Evolutionary conservation across 2,797 vertebrate species (phyloP).

Genomic region (Microcaecilia unicolor): DNA sequence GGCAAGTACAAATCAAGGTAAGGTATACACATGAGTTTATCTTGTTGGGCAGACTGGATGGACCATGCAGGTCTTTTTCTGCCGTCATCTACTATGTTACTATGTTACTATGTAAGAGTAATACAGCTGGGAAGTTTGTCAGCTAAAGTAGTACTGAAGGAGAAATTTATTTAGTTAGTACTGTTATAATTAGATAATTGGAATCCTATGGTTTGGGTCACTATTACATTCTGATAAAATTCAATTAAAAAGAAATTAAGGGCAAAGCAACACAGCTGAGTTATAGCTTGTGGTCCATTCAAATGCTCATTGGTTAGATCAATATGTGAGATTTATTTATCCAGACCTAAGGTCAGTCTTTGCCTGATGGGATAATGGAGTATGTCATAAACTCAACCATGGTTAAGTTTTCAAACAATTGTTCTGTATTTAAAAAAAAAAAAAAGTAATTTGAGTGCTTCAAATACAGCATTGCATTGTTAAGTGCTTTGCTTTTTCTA

Average conservation of each 20-base stretch:
- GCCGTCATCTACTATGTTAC: too few relatives aligned
- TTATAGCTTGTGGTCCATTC: conserved; percentile 29
- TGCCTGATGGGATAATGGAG: conserved; percentile 27
- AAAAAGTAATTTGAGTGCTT: background rate
- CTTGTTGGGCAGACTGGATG: too few relatives aligned
- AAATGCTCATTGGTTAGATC: conserved; percentile 28
- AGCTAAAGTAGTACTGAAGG: background rate
- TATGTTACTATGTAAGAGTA: too few relatives aligned
- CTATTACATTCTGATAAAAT: conserved; percentile 42
- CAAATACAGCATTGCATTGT: background rate
- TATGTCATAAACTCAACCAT: background rate
- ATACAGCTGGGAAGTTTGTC: background rate
- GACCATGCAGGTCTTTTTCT: too few relatives aligned
- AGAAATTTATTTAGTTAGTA: background rate
- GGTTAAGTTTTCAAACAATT: background rate
- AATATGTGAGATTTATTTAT: conserved; percentile 42
- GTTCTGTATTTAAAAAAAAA: background rate
- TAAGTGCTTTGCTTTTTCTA: too few relatives aligned
- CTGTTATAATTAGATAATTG: background rate
- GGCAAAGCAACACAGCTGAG: conserved; percentile 34
- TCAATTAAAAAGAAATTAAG: conserved; percentile 30
- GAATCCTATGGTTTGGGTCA: conserved; percentile 1
- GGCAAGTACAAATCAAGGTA: too few relatives aligned
- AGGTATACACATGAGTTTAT: too few relatives aligned
- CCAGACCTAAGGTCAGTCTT: conserved; percentile 38